Percentiles rank a stretch among this genome's conserved stretches.
Conservation (phyloP, 2,888 invertebrate species). For the Sminthurinus aureus region DNA sequence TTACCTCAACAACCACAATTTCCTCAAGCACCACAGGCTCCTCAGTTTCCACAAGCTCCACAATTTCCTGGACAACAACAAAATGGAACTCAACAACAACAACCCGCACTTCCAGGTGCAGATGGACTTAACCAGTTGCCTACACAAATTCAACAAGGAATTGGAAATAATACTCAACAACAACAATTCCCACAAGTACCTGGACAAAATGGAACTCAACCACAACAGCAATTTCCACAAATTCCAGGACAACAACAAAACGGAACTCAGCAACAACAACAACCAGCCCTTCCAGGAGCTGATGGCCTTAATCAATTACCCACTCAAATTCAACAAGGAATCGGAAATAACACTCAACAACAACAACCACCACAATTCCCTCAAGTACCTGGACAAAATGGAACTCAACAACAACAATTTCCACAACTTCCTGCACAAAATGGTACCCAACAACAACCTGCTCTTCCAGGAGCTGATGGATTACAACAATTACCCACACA, state of each 20-base stretch:
- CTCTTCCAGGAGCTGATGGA: constrained; percentile 1
- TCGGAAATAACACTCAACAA: not conserved
- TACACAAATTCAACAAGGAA: not conserved
- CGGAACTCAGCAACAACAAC: constrained; percentile 27
- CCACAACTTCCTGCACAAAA: not conserved
- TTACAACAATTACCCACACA: constrained; percentile 16
- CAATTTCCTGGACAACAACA: not conserved
- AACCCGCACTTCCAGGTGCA: constrained; percentile 21
- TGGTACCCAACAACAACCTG: constrained; percentile 29
- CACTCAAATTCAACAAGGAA: not conserved
- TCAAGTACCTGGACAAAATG: constrained; percentile 11
- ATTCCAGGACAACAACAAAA: constrained; percentile 9
- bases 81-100: constrained; percentile 22
- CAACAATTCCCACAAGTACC: constrained; percentile 1
- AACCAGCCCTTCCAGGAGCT: constrained; percentile 8
- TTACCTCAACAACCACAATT: constrained; percentile 6
- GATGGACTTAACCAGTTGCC: constrained; percentile 10
- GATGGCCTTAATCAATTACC: not conserved
- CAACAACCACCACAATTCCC: constrained; percentile 4
- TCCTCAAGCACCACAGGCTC: not conserved
- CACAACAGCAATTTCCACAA: not conserved
- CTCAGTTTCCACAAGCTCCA: too few species aligned
- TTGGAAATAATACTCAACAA: not conserved
- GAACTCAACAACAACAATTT: constrained; percentile 23
- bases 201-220: not conserved